Base-by-base conservation (phyloP, 2,888 invertebrate species). In the Agrypnus murinus region DNA sequence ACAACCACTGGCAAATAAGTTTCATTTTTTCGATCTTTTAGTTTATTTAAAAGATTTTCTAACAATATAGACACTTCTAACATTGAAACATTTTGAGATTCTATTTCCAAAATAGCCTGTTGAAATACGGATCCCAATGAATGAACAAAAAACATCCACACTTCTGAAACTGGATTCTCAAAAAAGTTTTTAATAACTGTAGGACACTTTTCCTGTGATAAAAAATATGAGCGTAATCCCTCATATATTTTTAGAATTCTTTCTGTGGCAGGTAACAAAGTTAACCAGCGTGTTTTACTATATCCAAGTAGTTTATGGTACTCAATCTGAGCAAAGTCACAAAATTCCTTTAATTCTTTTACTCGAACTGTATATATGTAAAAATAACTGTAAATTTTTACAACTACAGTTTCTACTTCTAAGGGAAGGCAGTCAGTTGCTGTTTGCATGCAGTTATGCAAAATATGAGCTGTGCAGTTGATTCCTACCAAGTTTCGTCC, bases 241-340 rank as follows among this genome's bases (percentile, higher is more conserved):
- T 77, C 75, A 68, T 70, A 81, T 78, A 80, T 80, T 80, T 81
- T 80, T 71, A 80, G 74, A 76, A 78, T 69, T 17, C 79, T 76
- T 71, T 77, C 74, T 19, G 71, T 17, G 19, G 75, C 76, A 38
- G 77, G 78, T 65, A 78, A 73, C 62, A 81, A 67, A 6, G 77
- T 74, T 62, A 79, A 74, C 76, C 76, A 80, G 32, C 77, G 74
- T 14, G 75, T 77, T 72, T 75, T 75, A 65, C 75, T 77, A 62
- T 73, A 73, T 12, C 69, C 67, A 6, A 77, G 43, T n/a, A 77
- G 48, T 72, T 74, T 64, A 9, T 77, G 59, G 69, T 71, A 72
- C 67, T 80, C 77, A 17, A 73, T 73, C 6, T 78, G 75, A 58
- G 68, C 70, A 72, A 73, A 74, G 19, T 72, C 70, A 63, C 78